Percentiles rank a stretch among this genome's conserved stretches.
Evolutionary conservation across 2,113 vertebrate genomes (phyloP).

Genomic region (Anas platyrhynchos): DNA sequence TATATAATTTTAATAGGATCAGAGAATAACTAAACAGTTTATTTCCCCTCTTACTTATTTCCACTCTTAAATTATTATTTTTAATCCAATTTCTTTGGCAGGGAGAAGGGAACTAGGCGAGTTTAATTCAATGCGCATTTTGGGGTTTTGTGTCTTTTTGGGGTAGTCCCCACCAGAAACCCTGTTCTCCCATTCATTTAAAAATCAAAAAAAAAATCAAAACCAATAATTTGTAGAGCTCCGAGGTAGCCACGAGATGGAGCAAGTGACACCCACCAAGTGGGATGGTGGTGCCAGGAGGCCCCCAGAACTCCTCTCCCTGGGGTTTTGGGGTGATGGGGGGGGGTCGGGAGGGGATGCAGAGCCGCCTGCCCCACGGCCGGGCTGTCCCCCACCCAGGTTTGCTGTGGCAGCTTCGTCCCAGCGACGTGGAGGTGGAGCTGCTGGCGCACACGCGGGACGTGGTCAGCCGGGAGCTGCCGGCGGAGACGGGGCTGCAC

Average conservation of each 20-base stretch:
- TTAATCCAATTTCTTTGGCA: neutral
- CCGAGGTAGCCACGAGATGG: constrained; percentile 16
- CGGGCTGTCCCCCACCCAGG: constrained; percentile 69
- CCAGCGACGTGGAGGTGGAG: constrained; percentile 95
- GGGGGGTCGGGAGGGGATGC: no score
- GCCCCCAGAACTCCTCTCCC: neutral
- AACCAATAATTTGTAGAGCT: neutral
- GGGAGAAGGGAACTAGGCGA: neutral
- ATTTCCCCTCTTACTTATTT: neutral
- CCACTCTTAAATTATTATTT: rapidly evolving
- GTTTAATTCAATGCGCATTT: neutral
- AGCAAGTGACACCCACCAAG: neutral
- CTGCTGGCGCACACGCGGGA: constrained; percentile 90
- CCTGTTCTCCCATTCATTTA: neutral
- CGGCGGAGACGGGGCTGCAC: constrained; percentile 91
- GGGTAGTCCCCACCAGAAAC: rapidly evolving
- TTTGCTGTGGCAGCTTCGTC: constrained; percentile 95
- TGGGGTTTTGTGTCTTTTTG: neutral
- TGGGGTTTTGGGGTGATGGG: rapidly evolving
- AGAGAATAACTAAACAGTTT: rapidly evolving
- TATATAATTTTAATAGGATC: rapidly evolving
- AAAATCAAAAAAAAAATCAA: no score
- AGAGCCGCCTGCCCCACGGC: rapidly evolving
- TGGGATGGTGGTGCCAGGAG: rapidly evolving
- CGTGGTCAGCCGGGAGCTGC: constrained; percentile 89